Base-by-base conservation (phyloP, 1,140 invertebrate species). In the Mercenaria mercenaria region DNA sequence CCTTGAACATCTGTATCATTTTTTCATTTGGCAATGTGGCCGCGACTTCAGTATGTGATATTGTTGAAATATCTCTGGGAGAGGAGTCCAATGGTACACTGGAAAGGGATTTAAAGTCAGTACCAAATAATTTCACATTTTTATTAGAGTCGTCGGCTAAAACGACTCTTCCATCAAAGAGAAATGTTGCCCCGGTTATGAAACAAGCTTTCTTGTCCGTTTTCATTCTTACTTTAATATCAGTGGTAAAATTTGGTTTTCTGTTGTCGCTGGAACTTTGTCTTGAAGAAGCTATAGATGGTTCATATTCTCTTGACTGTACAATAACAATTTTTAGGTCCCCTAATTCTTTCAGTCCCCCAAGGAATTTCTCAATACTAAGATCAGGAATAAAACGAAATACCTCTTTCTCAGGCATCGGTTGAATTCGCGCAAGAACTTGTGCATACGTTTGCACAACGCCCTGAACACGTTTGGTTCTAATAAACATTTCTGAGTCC, bases 141-240 rank as follows among this genome's bases (percentile, higher is more conserved):
- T 86, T 86, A 47, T 86, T 86, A 26, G 83, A 43, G 34, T 86
- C 83, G 64, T 86, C 83, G 18, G 83, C 69, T 32, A 86, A 37
- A 2, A 76, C 69, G 23, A 86, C 39, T 43, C 83, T 34, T 29
- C 83, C 83, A 56, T 86, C 83, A 18, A 26, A 69, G 11, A 86
- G 69, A 56, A 86, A 86, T 34, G 83, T 76, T 10, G 69, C 83
- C 23, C 83, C 83, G 18, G 83, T 86, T 23, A 86, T 86, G 37
- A 47, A 69, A 76, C 83, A 86, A 15, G 83, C 13, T 23, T 69
- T 72, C 47, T 74, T 86, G 83, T 86, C 67, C 20, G 69, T 32
- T 56, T 76, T 74, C 69, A 86, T 29, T 37, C 50, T 72, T 18
- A 86, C 50, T 34, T 76, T 74, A 0, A 76, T 56, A 23, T 86